Evolutionary conservation across 2,888 invertebrate species (phyloP), one percentile per base, ranked within the genome.

Genomic region (Drosophila testacea): DNA sequence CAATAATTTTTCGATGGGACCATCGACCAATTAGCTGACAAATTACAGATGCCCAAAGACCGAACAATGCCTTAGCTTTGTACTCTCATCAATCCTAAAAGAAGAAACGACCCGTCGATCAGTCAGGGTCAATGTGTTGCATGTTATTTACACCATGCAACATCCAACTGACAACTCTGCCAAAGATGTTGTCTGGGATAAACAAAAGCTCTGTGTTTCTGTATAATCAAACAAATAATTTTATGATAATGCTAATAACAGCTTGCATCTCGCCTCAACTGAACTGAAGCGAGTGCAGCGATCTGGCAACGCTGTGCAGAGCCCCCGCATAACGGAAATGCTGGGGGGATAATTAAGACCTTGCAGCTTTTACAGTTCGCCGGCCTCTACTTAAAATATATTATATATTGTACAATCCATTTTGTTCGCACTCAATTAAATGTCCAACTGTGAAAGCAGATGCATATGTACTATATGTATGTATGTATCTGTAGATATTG

Each of bases 101-200:
- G 44, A 56, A n/a, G 38, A 59, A 38, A 42, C 50, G 69, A 77
- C 36, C 56, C 62, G 42, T 50, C 54, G 27, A 41, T 42, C 65
- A 63, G 51, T 79, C 88, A 83, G 88, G 87, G 84, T 83, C 87
- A 84, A 81, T 84, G 84, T 79, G 87, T 79, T 73, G 86, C 75
- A 69, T 77, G 83, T 65, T 72, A 55, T 63, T 51, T 60, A 72
- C 65, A 65, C 55, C 60, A 67, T 44, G 34, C 62, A 30, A 38
- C 61, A 50, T 50, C 4, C 42, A 32, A 27, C 51, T 44, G 44
- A 68, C 44, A 70, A 10, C 46, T 30, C 44, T 30, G 36, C 55
- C 22, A 30, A 52, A 59, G 73, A 77, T 79, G 71, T 54, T 51
- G 51, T 46, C 62, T 39, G 6, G 48, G 48, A 32, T 55, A 67